Evolutionary conservation across 2,113 vertebrate genomes (phyloP), one percentile per base, ranked within the genome.

Genomic region (Melozone crissalis): DNA sequence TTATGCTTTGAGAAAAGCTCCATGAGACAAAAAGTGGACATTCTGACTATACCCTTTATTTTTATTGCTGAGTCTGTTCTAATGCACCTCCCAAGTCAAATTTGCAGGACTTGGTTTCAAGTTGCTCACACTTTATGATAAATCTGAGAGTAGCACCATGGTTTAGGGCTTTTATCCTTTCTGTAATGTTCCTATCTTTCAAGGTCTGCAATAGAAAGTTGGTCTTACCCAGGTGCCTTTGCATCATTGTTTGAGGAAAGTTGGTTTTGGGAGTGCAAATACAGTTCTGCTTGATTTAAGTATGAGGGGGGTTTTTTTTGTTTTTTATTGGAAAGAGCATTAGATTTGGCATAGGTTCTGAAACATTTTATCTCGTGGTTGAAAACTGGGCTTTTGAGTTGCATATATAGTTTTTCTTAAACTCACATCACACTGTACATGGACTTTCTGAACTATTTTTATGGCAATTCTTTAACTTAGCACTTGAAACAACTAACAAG

Each of bases 111-210:
- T 37, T 6, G 3, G 28, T 61, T 90, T 61, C 1, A 2, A 67
- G 61, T 74, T 84, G 30, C 58, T 68, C 62, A 59, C 0, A 1
- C 20, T 57, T 94, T 39, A n/a, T 49, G 44, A 86, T 37, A 84
- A 90, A 82, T 61, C 30, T 76, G 69, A 89, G 57, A 46, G 24
- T 10, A 81, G 73, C 52, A 37, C 11, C 0, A 1, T 52, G 24
- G 33, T 65, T 91, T 83, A 76, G n/a, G 35, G 49, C 37, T 87
- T 89, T 75, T 44, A 63, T 47, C 41, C 61, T 90, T 68, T 58
- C 9, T 16, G 58, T 69, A 49, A 69, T 16, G 10, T 39, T 61
- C 59, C 54, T 94, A 61, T 93, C 84, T 95, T 78, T 79, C 94
- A 94, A 93, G 69, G 44, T 79, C 54, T 73, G 23, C 11, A 17